Conservation (phyloP, 2,797 vertebrate species). For the Microctenopoma stevenorrisi region DNA sequence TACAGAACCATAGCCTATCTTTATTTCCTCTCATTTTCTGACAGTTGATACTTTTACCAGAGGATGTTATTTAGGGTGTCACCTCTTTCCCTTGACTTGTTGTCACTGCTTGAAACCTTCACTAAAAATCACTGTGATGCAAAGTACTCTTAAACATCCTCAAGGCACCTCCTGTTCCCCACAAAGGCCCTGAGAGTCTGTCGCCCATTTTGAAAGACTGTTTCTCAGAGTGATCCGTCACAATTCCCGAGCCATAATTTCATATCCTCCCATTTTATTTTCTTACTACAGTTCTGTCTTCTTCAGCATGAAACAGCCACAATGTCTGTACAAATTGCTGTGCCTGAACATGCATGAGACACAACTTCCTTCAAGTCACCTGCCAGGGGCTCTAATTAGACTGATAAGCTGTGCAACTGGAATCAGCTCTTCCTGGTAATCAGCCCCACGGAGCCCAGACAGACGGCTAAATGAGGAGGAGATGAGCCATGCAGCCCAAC, state of each 20-base stretch:
- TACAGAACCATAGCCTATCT: constrained; percentile 24
- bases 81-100: constrained; percentile 39
- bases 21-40: constrained; percentile 36
- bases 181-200: constrained; percentile 39
- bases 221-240: constrained; percentile 33
- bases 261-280: constrained; percentile 16
- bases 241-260: constrained; percentile 44
- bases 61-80: constrained; percentile 52
- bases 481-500: constrained; percentile 82
- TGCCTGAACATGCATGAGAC: constrained; percentile 64
- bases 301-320: constrained; percentile 23
- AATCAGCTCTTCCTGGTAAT: constrained; percentile 81
- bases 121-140: constrained; percentile 40
- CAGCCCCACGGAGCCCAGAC: constrained; percentile 81
- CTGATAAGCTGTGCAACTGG: constrained; percentile 81
- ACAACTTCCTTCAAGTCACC: constrained; percentile 78
- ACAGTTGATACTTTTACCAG: constrained; percentile 55
- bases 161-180: constrained; percentile 23
- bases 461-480: constrained; percentile 83
- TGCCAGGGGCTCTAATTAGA: constrained; percentile 83
- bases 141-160: constrained; percentile 54
- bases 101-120: constrained; percentile 44
- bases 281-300: constrained; percentile 24
- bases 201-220: constrained; percentile 30
- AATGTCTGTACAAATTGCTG: constrained; percentile 56